phyloP scores from a whole-genome alignment of 2,113 vertebrate species.

The Guaruba guarouba region DNA sequence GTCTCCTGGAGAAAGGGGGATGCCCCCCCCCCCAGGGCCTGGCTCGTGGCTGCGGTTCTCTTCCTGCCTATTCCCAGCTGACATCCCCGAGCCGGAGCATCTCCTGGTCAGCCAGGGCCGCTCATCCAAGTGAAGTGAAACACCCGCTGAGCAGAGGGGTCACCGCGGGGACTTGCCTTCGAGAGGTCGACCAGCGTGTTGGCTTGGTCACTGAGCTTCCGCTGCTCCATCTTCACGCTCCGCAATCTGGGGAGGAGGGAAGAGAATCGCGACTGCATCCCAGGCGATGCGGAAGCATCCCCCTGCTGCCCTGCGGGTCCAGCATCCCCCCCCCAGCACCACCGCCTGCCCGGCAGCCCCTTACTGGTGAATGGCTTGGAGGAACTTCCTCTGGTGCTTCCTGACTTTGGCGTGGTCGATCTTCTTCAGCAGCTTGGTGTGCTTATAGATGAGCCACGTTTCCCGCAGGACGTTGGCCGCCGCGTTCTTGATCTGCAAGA shows the following conservation, averaged over 20 bases:
- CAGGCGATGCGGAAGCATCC: neutral
- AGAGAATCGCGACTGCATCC: neutral
- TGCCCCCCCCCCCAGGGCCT: neutral
- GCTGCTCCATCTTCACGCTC: slow-evolving; percentile 98
- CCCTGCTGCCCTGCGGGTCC: neutral
- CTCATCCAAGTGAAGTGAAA: neutral
- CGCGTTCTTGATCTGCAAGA: slow-evolving; percentile 91
- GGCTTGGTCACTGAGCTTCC: slow-evolving; percentile 97
- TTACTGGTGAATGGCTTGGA: slow-evolving; percentile 99
- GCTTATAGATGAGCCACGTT: slow-evolving; percentile 98
- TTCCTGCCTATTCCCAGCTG: neutral
- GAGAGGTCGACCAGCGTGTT: slow-evolving; percentile 97
- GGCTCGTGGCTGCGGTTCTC: neutral
- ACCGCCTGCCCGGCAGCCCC: neutral
- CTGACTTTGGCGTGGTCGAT: slow-evolving; percentile 95
- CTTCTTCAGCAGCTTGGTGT: slow-evolving; percentile 96
- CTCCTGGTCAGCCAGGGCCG: neutral
- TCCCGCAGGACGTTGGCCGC: slow-evolving; percentile 95
- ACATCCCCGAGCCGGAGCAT: neutral
- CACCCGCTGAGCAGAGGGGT: neutral
- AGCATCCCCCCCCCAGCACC: neutral
- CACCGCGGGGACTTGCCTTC: slow-evolving; percentile 79
- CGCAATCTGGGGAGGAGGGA: slow-evolving; percentile 83
- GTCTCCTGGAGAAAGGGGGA: neutral
- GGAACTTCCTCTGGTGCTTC: slow-evolving; percentile 97